Evolutionary conservation across 2,797 vertebrate genomes (phyloP).

Genomic region (Adrianichthys oophorus): DNA sequence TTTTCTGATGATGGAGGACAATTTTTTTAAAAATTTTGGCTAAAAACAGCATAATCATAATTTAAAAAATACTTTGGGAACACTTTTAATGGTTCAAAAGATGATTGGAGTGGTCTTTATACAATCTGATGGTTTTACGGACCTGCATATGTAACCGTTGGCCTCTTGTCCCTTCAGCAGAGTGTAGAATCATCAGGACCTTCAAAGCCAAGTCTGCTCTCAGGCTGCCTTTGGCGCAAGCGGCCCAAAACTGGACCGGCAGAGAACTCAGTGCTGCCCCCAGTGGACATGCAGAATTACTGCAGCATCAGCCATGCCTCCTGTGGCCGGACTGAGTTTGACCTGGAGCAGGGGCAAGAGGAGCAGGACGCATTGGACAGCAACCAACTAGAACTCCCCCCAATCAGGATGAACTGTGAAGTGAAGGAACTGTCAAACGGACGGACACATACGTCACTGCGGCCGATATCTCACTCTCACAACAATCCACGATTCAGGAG

Average conservation of each 20-base stretch:
- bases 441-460: slow-evolving; percentile 80
- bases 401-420: slow-evolving; percentile 76
- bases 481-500: slow-evolving; percentile 72
- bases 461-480: slow-evolving; percentile 52
- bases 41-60: too few relatives aligned
- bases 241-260: slow-evolving; percentile 72
- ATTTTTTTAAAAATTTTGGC: too few relatives aligned
- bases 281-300: slow-evolving; percentile 82
- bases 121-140: too few relatives aligned
- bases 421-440: slow-evolving; percentile 85
- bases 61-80: too few relatives aligned
- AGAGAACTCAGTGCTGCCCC: slow-evolving; percentile 75
- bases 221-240: slow-evolving; percentile 80
- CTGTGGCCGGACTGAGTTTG: slow-evolving; percentile 71
- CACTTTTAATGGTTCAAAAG: too few relatives aligned
- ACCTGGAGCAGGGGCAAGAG: slow-evolving; percentile 51
- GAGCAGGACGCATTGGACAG: slow-evolving; percentile 39
- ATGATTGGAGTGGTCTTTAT: too few relatives aligned
- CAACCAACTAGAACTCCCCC: slow-evolving; percentile 40
- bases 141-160: neutral
- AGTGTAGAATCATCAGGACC: slow-evolving; percentile 57
- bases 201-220: slow-evolving; percentile 65
- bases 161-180: slow-evolving; percentile 60
- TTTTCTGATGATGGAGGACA: too few relatives aligned
- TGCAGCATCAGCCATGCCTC: slow-evolving; percentile 88